Evolutionary conservation across 2,888 invertebrate species (phyloP), one percentile per base, ranked within the genome.

Genomic region (Cerceris ruficornis): DNA sequence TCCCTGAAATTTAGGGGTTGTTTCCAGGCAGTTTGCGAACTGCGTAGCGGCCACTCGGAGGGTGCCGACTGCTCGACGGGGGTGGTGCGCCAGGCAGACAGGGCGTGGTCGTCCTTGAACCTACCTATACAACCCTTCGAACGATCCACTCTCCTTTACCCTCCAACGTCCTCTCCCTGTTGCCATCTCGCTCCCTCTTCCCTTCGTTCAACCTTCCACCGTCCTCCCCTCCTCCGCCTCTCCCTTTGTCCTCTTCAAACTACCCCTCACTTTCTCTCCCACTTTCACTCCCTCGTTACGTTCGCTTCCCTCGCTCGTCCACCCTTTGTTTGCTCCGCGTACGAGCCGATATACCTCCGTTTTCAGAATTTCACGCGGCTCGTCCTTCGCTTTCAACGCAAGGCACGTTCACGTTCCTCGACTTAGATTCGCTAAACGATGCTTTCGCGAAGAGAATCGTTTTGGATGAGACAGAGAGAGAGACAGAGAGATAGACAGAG

Each of bases 31-130:
- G 81, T 82, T 85, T 85, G 83, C 79, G 85, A 88, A 88, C 85
- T 86, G 85, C 87, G 86, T 81, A 83, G 84, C 69, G 75, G 55
- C 80, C 80, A 77, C 77, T 57, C 46, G 66, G 65, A 57, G 85
- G 80, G 86, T 84, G 85, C 84, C 82, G 75, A 80, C 65, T 77
- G 85, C 73, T 17, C 59, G 75, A 83, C 83, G 75, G 84, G 84
- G 77, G 76, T 80, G 43, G 67, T 81, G 77, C 78, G 82, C 86
- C 89, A 92, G 92, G 86, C 89, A 92, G 92, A 92, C 92, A 91
- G 91, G 92, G 92, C 91, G 92, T 91, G 91, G 92, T 89, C 90
- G 91, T 83, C 90, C 91, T 91, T 91, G 91, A 90, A 89, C 90
- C 88, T 87, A 86, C 80, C 86, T 84, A 86, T 84, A 84, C 81